phyloP scores from a whole-genome alignment of 2,113 vertebrate species.

The Furnarius figulus region DNA sequence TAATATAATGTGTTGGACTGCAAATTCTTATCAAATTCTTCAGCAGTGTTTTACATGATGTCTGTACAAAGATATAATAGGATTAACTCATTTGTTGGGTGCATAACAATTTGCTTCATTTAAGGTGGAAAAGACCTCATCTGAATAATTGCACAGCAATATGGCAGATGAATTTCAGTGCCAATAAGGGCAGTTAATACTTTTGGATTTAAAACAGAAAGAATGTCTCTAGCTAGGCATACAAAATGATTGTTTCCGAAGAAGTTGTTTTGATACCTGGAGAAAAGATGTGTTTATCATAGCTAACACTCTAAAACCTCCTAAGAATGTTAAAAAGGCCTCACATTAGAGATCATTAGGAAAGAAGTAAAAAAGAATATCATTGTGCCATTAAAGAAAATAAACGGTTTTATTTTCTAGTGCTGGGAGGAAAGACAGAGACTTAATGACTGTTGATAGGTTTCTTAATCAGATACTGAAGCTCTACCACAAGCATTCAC shows the following conservation, averaged over 20 bases:
- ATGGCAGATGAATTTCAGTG: background rate
- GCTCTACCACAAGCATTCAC: background rate
- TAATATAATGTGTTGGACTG: background rate
- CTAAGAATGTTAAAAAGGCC: background rate
- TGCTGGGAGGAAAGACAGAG: background rate
- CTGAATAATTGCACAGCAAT: background rate
- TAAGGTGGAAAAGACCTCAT: background rate
- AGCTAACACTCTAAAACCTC: background rate
- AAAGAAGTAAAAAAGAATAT: background rate
- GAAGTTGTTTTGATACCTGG: background rate
- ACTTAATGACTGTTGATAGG: background rate
- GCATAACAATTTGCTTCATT: background rate
- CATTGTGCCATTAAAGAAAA: background rate
- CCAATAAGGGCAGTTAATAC: background rate
- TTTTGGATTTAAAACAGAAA: background rate
- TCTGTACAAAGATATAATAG: background rate
- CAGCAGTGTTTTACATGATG: background rate
- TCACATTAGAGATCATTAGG: background rate
- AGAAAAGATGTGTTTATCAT: background rate
- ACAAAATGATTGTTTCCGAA: background rate
- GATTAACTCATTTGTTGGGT: background rate
- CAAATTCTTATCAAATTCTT: background rate
- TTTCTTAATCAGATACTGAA: background rate
- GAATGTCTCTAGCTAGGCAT: background rate
- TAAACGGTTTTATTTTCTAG: background rate